A percentile compares a stretch with the other conserved stretches of the same genome.
These are phyloP conservation scores for Cryptus viduatorius DNA, from an alignment of 2,888 invertebrate species.

Conservation along the genomic window DNA sequence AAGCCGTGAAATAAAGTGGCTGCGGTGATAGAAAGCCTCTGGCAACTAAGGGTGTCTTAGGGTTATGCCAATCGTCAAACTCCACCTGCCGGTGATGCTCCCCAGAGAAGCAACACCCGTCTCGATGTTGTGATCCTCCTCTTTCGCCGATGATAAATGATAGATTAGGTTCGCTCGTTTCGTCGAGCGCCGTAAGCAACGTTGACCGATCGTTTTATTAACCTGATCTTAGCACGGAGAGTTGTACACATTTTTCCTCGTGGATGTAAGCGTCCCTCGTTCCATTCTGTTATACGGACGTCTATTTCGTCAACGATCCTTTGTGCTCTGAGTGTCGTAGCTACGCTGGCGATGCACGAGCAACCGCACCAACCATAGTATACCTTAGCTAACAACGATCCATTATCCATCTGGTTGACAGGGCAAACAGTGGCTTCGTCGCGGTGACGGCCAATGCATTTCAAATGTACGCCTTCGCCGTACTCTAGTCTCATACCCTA, in stretches of 20 bases:
- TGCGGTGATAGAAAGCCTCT: not conserved
- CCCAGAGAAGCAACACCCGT: constrained; percentile 3
- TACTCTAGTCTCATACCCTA: constrained; percentile 29
- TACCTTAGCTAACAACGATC: constrained; percentile 76
- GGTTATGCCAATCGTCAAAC: not conserved
- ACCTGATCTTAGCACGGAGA: constrained; percentile 72
- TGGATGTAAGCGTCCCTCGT: constrained; percentile 13
- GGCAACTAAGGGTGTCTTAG: not conserved
- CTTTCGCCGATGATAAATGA: constrained; percentile 67
- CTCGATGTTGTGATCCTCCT: not conserved
- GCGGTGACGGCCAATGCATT: constrained; percentile 82
- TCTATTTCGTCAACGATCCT: constrained; percentile 41
- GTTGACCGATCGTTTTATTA: constrained; percentile 81
- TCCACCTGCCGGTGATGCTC: not conserved
- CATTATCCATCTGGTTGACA: constrained; percentile 81
- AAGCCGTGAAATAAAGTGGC: not conserved
- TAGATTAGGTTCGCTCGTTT: constrained; percentile 52
- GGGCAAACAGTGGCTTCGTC: constrained; percentile 79
- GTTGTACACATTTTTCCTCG: constrained; percentile 58
- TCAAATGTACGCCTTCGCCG: constrained; percentile 76
- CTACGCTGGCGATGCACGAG: constrained; percentile 28
- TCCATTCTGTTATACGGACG: constrained; percentile 1
- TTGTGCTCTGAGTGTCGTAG: constrained; percentile 4
- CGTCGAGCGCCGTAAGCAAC: constrained; percentile 68
- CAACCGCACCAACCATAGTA: constrained; percentile 56